Evolutionary conservation across 2,113 vertebrate genomes (phyloP).

Genomic region (Aptenodytes patagonicus): DNA sequence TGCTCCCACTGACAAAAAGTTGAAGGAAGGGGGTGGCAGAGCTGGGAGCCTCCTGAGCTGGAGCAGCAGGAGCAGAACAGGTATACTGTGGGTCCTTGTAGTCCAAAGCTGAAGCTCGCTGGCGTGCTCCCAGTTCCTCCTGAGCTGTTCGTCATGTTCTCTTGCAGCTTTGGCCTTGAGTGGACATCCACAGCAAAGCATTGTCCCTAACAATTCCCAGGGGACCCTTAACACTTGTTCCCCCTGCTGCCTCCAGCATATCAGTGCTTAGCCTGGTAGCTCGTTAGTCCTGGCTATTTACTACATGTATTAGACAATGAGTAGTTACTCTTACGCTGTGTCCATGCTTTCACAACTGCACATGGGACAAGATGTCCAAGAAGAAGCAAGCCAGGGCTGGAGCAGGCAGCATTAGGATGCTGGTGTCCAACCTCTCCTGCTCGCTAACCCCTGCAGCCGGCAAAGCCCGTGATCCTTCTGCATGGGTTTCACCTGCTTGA

Average conservation of each 20-base stretch:
- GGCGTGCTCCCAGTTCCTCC: background rate
- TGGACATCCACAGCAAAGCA: background rate
- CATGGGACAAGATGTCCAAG: accelerated
- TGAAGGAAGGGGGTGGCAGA: background rate
- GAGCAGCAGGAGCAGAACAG: accelerated
- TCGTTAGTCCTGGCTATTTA: background rate
- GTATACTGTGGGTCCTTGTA: background rate
- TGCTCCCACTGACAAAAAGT: background rate
- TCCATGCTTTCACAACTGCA: background rate
- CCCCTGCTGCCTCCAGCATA: background rate
- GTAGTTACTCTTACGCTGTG: background rate
- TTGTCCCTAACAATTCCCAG: background rate
- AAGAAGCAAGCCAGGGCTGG: background rate
- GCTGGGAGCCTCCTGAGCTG: accelerated
- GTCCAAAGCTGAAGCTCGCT: background rate
- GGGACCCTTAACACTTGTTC: background rate
- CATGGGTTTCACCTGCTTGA: background rate
- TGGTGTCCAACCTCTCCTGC: background rate
- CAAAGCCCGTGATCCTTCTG: background rate
- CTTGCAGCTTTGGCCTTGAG: background rate
- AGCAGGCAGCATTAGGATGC: background rate
- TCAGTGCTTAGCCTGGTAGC: background rate
- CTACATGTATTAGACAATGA: background rate
- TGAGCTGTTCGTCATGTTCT: background rate
- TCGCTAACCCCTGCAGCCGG: accelerated